Conservation (phyloP, 1,140 invertebrate genomes). For the Mamestra configurata region DNA sequence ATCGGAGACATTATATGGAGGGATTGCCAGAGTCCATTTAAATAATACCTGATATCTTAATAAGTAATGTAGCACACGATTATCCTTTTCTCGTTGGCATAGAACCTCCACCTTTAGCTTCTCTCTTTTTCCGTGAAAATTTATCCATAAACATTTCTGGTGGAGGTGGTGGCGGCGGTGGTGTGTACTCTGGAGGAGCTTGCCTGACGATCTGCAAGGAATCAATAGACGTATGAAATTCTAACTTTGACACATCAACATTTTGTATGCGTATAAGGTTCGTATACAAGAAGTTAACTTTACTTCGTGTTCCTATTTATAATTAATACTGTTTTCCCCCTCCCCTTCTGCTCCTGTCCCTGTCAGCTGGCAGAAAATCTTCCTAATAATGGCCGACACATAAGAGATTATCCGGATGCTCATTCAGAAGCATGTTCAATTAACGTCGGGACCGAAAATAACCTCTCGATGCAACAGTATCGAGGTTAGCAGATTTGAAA, state of each 20-base stretch:
- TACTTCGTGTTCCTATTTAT: too few relatives aligned
- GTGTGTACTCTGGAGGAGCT: constrained; percentile 50
- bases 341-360: too few relatives aligned
- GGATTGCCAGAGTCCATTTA: background rate
- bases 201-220: constrained; percentile 65
- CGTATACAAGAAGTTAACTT: too few relatives aligned
- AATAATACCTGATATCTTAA: background rate
- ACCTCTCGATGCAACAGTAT: too few relatives aligned
- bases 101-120: constrained; percentile 79
- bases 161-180: constrained; percentile 52
- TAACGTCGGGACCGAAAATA: too few relatives aligned
- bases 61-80: background rate
- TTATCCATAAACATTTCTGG: constrained; percentile 50
- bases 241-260: background rate
- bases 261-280: too few relatives aligned
- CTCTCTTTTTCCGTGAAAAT: constrained; percentile 67
- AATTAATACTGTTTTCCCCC: too few relatives aligned
- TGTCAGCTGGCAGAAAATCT: too few relatives aligned
- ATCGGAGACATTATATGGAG: background rate
- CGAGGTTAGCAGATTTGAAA: too few relatives aligned
- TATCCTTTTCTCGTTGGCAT: constrained; percentile 82
- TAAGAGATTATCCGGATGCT: too few relatives aligned
- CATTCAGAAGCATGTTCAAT: too few relatives aligned
- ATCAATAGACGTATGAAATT: background rate
- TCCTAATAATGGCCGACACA: too few relatives aligned